Evolutionary conservation across 2,888 invertebrate genomes (phyloP).

Genomic region (Sinelater perroti): DNA sequence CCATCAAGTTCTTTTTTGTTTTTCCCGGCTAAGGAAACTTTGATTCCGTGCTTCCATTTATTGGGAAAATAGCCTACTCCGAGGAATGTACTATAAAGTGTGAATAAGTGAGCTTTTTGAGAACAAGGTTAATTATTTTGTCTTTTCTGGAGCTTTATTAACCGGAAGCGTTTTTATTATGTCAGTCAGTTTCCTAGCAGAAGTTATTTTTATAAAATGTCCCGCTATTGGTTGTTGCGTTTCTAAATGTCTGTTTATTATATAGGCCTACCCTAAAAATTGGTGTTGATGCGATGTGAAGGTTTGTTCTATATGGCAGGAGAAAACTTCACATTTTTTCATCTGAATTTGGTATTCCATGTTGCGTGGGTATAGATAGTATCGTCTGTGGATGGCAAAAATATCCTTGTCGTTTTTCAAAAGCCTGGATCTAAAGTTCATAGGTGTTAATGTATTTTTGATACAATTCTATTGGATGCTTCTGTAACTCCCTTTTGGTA

Average conservation of each 20-base stretch:
- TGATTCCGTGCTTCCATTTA: not conserved
- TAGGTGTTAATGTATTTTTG: not conserved
- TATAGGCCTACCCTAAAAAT: not conserved
- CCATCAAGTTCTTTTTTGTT: not conserved
- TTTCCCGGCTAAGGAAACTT: not conserved
- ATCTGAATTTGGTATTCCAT: no score
- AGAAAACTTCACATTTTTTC: no score
- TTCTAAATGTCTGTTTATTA: not conserved
- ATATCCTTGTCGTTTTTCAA: no score
- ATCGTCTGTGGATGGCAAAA: no score
- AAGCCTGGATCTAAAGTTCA: not conserved
- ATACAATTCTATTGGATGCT: not conserved
- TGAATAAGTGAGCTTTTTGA: not conserved
- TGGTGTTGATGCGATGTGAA: no score
- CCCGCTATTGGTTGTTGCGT: no score
- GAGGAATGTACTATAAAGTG: conserved; percentile 2
- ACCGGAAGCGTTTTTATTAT: no score
- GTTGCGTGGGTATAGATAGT: no score
- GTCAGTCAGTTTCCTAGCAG: not conserved
- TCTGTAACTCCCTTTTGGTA: no score
- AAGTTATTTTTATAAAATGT: conserved; percentile 2
- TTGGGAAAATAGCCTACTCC: conserved; percentile 1
- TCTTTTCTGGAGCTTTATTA: not conserved
- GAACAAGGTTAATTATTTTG: not conserved
- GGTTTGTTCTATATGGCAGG: no score